Base-by-base conservation (phyloP, 2,797 vertebrate species). In the Carcharodon carcharias region DNA sequence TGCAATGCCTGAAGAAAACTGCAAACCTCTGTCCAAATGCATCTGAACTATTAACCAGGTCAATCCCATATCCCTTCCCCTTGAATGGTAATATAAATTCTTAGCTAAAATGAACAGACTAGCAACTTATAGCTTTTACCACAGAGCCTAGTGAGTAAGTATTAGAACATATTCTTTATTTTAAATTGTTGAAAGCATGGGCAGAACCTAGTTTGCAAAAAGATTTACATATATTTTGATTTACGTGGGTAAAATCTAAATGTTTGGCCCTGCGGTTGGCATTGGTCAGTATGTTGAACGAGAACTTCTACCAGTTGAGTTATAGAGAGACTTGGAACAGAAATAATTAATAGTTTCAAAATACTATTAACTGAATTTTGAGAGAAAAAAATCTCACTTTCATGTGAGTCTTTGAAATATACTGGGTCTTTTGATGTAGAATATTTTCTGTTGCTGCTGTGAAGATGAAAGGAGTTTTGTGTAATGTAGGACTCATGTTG, bases 331-430 rank as follows among this genome's bases (percentile, higher is more conserved):
- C 50, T 95, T 73, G 69, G 4, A 95, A 95, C 56, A 95, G 7
- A 77, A 77, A 35, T 71, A 69, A 95, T 73, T 73, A 95, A 95
- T 95, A 0, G 4, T 28, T 77, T 77, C 94, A 95, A 77, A 95
- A 71, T n/a, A 95, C 28, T 77, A 77, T 77, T 77, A 95, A 95
- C 94, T 77, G 94, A 77, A 95, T 95, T 95, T 95, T 56, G 69
- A 56, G 31, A 26, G n/a, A 95, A 77, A 95, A 16, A 95, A 95
- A 95, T 69, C 5, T 95, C 9, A 28, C 94, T 73, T 95, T 95
- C 94, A 95, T 95, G 94, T 54, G 69, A 95, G 94, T 5, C 94
- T 95, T 95, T 95, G 94, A 95, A 95, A 77, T 95, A 69, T 21
- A 71, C 69, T 95, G 28, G 50, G 28, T n/a, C 94, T 95, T 95